Evolutionary conservation across 2,888 invertebrate species (phyloP).

Genomic region (Drosophila pullipes): DNA sequence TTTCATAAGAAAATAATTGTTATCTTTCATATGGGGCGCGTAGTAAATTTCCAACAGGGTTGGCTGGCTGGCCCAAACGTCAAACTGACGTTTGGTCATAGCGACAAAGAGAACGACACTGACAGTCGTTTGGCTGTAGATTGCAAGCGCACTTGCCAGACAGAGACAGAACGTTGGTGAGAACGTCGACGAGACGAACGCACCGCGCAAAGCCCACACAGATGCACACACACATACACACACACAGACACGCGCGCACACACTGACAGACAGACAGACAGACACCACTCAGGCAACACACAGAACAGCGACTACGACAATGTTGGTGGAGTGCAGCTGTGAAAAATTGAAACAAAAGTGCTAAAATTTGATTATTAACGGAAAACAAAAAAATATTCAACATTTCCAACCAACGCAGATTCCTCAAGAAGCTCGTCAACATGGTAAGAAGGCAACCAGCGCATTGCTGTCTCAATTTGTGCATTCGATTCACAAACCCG

Average conservation of each 20-base stretch:
- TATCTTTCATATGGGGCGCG: conserved; percentile 4
- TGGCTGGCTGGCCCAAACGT: conserved; percentile 55
- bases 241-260: conserved; percentile 20
- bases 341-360: conserved; percentile 73
- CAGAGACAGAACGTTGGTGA: conserved; percentile 66
- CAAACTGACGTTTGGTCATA: conserved; percentile 70
- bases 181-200: conserved; percentile 70
- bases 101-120: conserved; percentile 73
- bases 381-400: conserved; percentile 59
- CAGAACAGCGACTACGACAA: conserved; percentile 69
- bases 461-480: not conserved
- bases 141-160: conserved; percentile 49
- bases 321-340: conserved; percentile 61
- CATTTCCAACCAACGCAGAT: conserved; percentile 70
- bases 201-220: conserved; percentile 59
- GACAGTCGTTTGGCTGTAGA: conserved; percentile 50
- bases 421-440: conserved; percentile 70
- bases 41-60: conserved; percentile 60
- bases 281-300: conserved; percentile 30
- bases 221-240: conserved; percentile 35
- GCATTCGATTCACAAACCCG: conserved; percentile 21
- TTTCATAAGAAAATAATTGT: not conserved
- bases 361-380: conserved; percentile 44
- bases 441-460: conserved; percentile 58
- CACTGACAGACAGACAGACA: conserved; percentile 27